phyloP scores from a whole-genome alignment of 2,797 vertebrate species.

The Carcharodon carcharias region DNA sequence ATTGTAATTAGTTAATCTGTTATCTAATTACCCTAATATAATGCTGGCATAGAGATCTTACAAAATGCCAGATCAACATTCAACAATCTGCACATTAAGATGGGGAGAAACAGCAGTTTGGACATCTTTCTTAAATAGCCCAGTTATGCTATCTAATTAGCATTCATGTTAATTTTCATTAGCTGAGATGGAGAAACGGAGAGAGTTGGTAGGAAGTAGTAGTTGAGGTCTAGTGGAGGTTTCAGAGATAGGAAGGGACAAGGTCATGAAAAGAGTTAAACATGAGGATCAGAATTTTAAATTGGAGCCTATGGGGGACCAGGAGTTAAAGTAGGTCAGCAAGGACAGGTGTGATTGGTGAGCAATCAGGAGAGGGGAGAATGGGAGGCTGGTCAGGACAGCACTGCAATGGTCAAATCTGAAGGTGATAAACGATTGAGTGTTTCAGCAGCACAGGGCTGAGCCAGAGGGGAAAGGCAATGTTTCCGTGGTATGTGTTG shows the following conservation, averaged over 20 bases:
- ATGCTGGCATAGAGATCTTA: not conserved
- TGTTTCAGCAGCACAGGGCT: not conserved
- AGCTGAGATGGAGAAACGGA: not conserved
- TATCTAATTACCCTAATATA: not conserved
- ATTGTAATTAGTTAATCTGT: not conserved
- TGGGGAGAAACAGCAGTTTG: not conserved
- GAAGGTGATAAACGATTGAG: not conserved
- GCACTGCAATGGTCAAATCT: not conserved
- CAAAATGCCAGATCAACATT: not conserved
- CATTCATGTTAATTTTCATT: not conserved
- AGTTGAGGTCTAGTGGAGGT: not conserved
- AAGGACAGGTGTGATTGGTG: not conserved
- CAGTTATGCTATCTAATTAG: not conserved
- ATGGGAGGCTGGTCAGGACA: not conserved
- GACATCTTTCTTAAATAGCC: not conserved
- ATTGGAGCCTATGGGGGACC: not conserved
- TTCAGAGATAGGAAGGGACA: not conserved
- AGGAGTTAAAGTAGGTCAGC: not conserved
- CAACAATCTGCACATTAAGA: not conserved
- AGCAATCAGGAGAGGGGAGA: not conserved
- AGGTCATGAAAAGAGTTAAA: not conserved
- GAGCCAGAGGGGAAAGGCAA: not conserved
- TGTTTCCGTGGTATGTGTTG: not conserved
- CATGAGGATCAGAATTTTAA: not conserved
- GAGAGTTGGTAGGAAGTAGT: not conserved